Evolutionary conservation across 2,113 vertebrate genomes (phyloP).

Genomic region (Microtus oregoni): DNA sequence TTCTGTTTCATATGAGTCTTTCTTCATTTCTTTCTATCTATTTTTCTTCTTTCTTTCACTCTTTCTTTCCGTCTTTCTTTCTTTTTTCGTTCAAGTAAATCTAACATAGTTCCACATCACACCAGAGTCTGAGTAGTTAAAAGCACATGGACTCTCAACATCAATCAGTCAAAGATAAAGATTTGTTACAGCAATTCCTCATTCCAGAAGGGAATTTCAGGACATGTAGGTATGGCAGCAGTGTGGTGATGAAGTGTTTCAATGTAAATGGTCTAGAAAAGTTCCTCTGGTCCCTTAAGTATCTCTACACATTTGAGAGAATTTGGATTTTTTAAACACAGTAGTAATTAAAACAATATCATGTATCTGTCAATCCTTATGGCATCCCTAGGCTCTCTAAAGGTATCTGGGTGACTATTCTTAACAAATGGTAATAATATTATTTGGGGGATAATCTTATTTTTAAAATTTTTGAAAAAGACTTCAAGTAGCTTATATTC

Average conservation of each 20-base stretch:
- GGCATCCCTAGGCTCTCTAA: not conserved
- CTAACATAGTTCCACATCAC: not conserved
- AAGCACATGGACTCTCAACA: not conserved
- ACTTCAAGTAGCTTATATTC: conserved; percentile 35
- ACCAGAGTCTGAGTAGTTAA: not conserved
- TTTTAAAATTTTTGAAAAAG: conserved; percentile 8
- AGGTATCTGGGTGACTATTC: not conserved
- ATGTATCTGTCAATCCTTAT: not conserved
- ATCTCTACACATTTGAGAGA: not conserved
- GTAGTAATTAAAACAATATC: not conserved
- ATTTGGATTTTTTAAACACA: not conserved
- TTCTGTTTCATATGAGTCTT: not conserved
- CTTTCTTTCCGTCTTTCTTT: too few species aligned
- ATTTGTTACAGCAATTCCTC: conserved; percentile 53
- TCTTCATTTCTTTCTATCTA: not conserved
- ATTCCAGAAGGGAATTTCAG: conserved; percentile 10
- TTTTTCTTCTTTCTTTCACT: too few species aligned
- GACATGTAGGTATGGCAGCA: not conserved
- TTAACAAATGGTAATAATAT: not conserved
- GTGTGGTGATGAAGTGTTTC: not conserved
- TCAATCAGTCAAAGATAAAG: conserved; percentile 9
- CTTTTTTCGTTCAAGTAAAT: not conserved
- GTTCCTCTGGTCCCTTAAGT: not conserved
- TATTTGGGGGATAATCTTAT: conserved; percentile 5
- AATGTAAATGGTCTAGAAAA: conserved; percentile 1